A percentile compares a stretch with the other conserved stretches of the same genome.
These are phyloP conservation scores for Pipra filicauda DNA, from an alignment of 2,113 vertebrate genomes.

Conservation along the genomic window DNA sequence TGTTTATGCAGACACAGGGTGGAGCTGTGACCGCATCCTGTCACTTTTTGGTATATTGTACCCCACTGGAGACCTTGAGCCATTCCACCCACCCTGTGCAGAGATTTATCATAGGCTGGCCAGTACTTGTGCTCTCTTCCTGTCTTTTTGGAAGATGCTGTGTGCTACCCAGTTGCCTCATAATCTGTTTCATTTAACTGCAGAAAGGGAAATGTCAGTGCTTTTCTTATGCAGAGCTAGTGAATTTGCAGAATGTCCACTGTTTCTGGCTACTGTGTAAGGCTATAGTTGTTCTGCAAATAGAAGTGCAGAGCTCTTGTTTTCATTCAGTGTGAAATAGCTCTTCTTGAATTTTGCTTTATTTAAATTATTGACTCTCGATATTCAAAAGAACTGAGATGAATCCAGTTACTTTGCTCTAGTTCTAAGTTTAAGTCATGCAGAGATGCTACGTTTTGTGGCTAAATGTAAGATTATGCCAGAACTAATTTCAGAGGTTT, in stretches of 20 bases:
- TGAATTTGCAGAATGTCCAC: not conserved
- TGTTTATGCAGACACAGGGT: slow-evolving; percentile 64
- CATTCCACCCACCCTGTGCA: not conserved
- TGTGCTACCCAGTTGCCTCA: not conserved
- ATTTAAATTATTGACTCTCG: not conserved
- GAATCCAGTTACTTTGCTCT: not conserved
- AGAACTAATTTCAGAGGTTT: not conserved
- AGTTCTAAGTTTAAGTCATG: not conserved
- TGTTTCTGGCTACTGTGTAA: not conserved
- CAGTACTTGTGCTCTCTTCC: not conserved
- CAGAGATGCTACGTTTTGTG: not conserved
- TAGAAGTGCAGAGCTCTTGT: not conserved
- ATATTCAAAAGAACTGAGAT: not conserved
- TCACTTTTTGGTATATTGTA: not conserved
- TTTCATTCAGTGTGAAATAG: not conserved
- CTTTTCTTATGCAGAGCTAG: not conserved
- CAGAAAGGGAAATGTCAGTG: not conserved
- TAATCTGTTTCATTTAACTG: not conserved
- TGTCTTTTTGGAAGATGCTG: not conserved
- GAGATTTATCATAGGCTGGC: not conserved
- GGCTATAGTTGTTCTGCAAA: not conserved
- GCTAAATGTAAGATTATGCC: not conserved
- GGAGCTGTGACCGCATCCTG: slow-evolving; percentile 64
- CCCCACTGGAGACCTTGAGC: slow-evolving; percentile 35
- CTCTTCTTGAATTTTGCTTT: not conserved